These are phyloP conservation scores for Oenanthe oenanthe DNA, from an alignment of 2,113 vertebrate species.

Conservation along the genomic window DNA sequence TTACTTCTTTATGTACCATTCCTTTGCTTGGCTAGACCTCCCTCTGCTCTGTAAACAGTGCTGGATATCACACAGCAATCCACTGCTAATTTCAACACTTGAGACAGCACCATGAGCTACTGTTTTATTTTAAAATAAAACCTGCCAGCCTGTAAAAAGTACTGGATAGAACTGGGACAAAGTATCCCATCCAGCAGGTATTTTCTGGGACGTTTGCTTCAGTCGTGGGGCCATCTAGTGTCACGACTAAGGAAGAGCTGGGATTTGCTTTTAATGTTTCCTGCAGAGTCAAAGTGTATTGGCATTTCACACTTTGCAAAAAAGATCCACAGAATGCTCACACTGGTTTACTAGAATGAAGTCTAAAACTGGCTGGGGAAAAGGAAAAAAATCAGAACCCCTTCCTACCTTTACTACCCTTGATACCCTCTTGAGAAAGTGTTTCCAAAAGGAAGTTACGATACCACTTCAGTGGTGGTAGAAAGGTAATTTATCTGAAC, in stretches of 20 bases:
- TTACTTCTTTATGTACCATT: not conserved
- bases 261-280: not conserved
- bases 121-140: not conserved
- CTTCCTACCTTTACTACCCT: not conserved
- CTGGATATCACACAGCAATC: not conserved
- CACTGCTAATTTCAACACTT: not conserved
- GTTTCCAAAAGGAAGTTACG: not conserved
- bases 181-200: fast-evolving
- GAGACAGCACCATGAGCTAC: not conserved
- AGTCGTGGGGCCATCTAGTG: constrained; percentile 72
- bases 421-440: not conserved
- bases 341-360: not conserved
- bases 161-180: not conserved
- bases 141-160: not conserved
- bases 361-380: not conserved
- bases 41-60: not conserved
- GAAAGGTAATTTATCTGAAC: not conserved
- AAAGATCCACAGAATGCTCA: not conserved
- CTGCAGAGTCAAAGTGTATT: not conserved
- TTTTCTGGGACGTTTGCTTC: not conserved
- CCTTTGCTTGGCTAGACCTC: not conserved
- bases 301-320: not conserved
- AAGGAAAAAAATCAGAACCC: not conserved
- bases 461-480: not conserved
- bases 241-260: not conserved